Conservation (phyloP, 2,113 vertebrate genomes). For the Stigmatopora argus region DNA sequence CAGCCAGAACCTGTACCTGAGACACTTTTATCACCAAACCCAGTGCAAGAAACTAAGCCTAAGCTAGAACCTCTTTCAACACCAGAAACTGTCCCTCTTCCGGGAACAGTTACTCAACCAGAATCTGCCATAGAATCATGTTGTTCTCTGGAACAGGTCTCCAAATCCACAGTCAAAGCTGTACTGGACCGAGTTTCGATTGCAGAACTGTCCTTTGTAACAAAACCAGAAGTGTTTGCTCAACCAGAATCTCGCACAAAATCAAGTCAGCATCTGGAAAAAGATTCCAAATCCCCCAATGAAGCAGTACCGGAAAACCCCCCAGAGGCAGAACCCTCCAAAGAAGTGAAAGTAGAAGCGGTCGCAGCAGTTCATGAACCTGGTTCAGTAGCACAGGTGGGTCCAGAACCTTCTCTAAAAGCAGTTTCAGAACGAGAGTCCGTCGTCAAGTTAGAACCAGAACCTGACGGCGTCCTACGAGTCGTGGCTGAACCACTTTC, state of each 20-base stretch:
- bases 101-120: neutral
- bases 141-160: neutral
- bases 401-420: neutral
- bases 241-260: neutral
- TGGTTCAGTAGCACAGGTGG: neutral
- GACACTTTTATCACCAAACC: conserved; percentile 1
- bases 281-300: neutral
- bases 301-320: neutral
- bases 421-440: conserved; percentile 11
- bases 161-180: neutral
- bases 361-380: neutral
- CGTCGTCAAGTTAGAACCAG: neutral
- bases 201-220: too few species aligned
- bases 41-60: conserved; percentile 1
- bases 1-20: neutral
- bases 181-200: neutral
- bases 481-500: neutral
- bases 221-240: neutral
- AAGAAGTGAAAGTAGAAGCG: neutral
- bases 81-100: neutral
- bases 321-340: neutral
- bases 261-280: neutral
- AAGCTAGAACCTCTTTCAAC: too few species aligned
- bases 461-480: neutral
- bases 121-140: neutral